Percentiles rank a stretch among this genome's conserved stretches.
phyloP scores from a whole-genome alignment of 2,888 invertebrate genomes.

The Neoscelio sp. region DNA sequence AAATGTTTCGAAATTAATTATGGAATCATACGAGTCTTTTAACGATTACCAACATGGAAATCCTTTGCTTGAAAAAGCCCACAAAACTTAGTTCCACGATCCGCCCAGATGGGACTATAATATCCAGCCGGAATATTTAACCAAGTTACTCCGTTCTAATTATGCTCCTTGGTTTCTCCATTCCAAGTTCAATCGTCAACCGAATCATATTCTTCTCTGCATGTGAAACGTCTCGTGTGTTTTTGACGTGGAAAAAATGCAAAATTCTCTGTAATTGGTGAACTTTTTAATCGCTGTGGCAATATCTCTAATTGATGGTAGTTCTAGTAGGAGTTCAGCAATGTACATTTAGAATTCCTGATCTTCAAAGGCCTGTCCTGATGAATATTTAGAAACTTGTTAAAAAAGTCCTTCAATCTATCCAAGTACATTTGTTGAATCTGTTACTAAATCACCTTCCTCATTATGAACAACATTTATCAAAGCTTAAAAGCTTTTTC shows the following conservation, averaged over 20 bases:
- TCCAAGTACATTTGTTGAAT: too few relatives aligned
- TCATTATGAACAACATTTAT: too few relatives aligned
- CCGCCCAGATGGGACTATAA: conserved; percentile 40
- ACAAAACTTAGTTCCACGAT: conserved; percentile 22
- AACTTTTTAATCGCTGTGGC: conserved; percentile 9
- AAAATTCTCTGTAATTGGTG: conserved; percentile 7
- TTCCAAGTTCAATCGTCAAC: conserved; percentile 29
- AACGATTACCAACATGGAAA: conserved; percentile 7
- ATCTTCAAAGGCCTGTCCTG: too few relatives aligned
- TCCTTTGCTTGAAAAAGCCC: conserved; percentile 4
- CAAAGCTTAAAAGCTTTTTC: too few relatives aligned
- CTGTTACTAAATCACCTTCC: too few relatives aligned
- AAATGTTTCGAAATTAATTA: conserved; percentile 24
- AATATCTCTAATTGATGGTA: too few relatives aligned
- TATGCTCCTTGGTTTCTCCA: conserved; percentile 33
- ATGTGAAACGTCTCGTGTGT: conserved; percentile 4
- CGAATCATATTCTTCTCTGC: conserved; percentile 19
- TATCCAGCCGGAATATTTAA: conserved; percentile 13
- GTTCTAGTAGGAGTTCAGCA: too few relatives aligned
- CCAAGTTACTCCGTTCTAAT: conserved; percentile 26
- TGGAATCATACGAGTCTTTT: conserved; percentile 19
- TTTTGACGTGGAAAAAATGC: conserved; percentile 7
- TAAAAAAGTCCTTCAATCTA: too few relatives aligned
- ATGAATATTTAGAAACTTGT: too few relatives aligned
- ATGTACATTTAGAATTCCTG: too few relatives aligned